Evolutionary conservation across 1,140 invertebrate species (phyloP).

Genomic region (Vanessa atalanta): DNA sequence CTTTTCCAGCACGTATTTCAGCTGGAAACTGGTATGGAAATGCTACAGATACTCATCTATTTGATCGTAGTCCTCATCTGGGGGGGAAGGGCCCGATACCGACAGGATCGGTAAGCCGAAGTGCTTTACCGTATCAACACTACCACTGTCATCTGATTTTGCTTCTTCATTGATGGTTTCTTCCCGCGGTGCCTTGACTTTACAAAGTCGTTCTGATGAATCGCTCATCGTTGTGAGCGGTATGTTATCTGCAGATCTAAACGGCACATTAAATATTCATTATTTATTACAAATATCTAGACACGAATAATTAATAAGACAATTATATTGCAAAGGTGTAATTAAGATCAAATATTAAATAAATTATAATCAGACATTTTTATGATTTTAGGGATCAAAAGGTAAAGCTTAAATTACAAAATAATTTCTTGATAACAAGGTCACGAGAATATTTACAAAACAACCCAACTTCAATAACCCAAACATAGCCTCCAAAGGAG

Average conservation of each 20-base stretch:
- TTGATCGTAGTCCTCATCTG: constrained; percentile 83
- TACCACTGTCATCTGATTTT: constrained; percentile 80
- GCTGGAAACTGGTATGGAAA: constrained; percentile 76
- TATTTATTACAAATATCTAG: not conserved
- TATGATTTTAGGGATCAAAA: too few species aligned
- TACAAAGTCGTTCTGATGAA: constrained; percentile 77
- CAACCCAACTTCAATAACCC: not conserved
- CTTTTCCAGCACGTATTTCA: constrained; percentile 76
- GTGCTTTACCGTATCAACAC: constrained; percentile 82
- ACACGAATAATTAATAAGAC: too few species aligned
- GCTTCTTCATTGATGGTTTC: constrained; percentile 71
- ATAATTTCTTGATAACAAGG: not conserved
- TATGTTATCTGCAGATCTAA: constrained; percentile 82
- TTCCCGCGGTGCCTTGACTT: constrained; percentile 66
- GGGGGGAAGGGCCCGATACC: constrained; percentile 88
- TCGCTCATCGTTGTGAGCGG: constrained; percentile 80
- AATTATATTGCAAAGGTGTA: too few species aligned
- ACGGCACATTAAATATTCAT: not conserved
- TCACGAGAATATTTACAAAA: not conserved
- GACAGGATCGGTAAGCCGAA: constrained; percentile 88
- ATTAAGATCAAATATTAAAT: too few species aligned
- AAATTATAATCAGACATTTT: too few species aligned
- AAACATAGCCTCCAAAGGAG: constrained; percentile 12
- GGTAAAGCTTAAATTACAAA: not conserved
- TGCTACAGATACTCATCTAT: constrained; percentile 81